phyloP scores from a whole-genome alignment of 2,113 vertebrate genomes.

The Bubo bubo region DNA sequence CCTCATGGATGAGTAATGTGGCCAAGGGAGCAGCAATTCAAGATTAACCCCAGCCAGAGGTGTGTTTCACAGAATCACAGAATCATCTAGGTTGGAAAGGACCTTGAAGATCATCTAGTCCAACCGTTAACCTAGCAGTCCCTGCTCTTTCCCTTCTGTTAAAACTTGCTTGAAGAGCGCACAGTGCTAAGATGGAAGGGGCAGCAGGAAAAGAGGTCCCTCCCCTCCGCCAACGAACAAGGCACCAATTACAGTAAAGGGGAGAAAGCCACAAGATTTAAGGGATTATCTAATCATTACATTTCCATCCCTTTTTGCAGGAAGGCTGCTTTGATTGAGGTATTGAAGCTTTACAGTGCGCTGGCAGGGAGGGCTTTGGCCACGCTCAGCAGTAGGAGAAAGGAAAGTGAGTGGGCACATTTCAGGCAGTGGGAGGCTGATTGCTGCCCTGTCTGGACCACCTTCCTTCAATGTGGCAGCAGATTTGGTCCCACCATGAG shows the following conservation, averaged over 20 bases:
- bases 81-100: too few relatives aligned
- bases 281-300: neutral
- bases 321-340: constrained; percentile 52
- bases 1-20: accelerated
- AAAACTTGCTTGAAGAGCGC: accelerated
- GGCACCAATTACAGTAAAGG: neutral
- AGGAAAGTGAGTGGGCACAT: neutral
- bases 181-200: neutral
- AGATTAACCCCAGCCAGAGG: neutral
- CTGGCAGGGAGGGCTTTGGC: neutral
- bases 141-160: neutral
- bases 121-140: neutral
- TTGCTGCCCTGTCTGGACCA: neutral
- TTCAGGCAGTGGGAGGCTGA: constrained; percentile 37
- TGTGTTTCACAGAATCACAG: neutral
- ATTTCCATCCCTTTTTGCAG: neutral
- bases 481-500: accelerated
- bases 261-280: neutral
- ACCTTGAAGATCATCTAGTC: too few relatives aligned
- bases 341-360: neutral
- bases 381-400: neutral
- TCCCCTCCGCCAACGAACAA: neutral
- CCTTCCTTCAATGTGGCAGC: neutral
- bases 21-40: neutral
- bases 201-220: neutral